Evolutionary conservation across 2,797 vertebrate genomes (phyloP), one percentile per base, ranked within the genome.

Genomic region (Sphaeramia orbicularis): DNA sequence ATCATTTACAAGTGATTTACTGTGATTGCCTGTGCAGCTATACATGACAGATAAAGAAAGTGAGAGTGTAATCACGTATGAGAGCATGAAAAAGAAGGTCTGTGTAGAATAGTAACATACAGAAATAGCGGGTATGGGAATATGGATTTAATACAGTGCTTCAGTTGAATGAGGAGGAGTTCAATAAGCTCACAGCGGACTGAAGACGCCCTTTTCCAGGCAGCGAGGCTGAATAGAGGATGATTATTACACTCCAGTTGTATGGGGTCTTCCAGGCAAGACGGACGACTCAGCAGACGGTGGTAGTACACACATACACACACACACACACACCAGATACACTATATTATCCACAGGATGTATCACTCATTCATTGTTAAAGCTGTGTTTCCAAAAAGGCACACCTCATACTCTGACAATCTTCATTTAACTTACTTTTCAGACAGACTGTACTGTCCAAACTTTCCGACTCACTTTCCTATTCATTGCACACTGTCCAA

Each of bases 211-310:
- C 66, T 79, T 78, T 68, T 38, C 64, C 38, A 49, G 53, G 55
- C 81, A 77, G 78, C 78, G 14, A 14, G 67, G 61, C 18, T 76
- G 77, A 84, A 89, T 62, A 63, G 76, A 86, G 63, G 81, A 78
- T 65, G 75, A 79, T 84, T 83, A 88, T 78, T 81, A 78, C 64
- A 66, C 74, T 83, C 55, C 54, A 74, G 72, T 63, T 27, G 51
- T 57, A 55, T 14, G 21, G 19, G 71, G 41, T 78, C 74, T 80
- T 62, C 12, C 7, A 76, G 59, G 77, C 52, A 50, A 71, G 70
- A 81, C 41, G 12, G 38, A 57, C 47, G 65, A 78, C 61, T 62
- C 59, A 42, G 77, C 63, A 74, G 43, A 62, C 40, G 59, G 59
- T 13, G 32, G 55, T 16, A 42, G 6, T 16, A 42, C 59, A 54